These are phyloP conservation scores for Caenorhabditis uteleia DNA, from an alignment of 2,888 invertebrate species.

Conservation along the genomic window DNA sequence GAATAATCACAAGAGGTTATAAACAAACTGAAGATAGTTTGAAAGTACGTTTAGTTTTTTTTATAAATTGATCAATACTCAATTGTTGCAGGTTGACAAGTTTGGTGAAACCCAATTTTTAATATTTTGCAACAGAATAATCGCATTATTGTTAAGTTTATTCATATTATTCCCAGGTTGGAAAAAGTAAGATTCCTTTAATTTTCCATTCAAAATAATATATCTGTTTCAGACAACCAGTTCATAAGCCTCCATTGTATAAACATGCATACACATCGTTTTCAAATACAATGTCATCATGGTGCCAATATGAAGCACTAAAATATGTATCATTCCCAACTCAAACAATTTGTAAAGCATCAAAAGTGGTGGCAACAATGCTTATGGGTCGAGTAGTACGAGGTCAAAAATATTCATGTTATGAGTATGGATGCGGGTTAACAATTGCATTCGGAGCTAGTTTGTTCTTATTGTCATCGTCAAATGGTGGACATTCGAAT, in stretches of 20 bases:
- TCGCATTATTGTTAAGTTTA: slow-evolving; percentile 82
- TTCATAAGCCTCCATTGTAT: slow-evolving; percentile 85
- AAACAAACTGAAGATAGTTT: slow-evolving; percentile 50
- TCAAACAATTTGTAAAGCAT: slow-evolving; percentile 84
- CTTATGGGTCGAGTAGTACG: slow-evolving; percentile 93
- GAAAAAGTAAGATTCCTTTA: slow-evolving; percentile 41
- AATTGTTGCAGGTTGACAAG: no score
- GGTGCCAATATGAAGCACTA: slow-evolving; percentile 99
- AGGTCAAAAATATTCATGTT: slow-evolving; percentile 73
- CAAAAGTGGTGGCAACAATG: slow-evolving; percentile 97
- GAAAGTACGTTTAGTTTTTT: background rate
- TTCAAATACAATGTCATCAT: slow-evolving; percentile 95
- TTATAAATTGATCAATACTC: slow-evolving; percentile 4
- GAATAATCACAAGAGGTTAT: slow-evolving; percentile 85
- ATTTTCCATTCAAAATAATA: background rate
- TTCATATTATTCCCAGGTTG: slow-evolving; percentile 72
- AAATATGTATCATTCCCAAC: slow-evolving; percentile 98
- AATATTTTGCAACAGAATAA: slow-evolving; percentile 90
- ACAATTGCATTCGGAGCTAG: slow-evolving; percentile 91
- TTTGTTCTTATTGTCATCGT: slow-evolving; percentile 80
- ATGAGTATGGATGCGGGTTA: slow-evolving; percentile 89
- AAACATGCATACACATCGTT: slow-evolving; percentile 94
- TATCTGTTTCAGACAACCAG: slow-evolving; percentile 72
- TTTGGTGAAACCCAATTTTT: slow-evolving; percentile 95
- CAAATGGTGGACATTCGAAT: slow-evolving; percentile 8